Evolutionary conservation across 1,140 invertebrate species (phyloP).

Genomic region (Bombus sibiricus): DNA sequence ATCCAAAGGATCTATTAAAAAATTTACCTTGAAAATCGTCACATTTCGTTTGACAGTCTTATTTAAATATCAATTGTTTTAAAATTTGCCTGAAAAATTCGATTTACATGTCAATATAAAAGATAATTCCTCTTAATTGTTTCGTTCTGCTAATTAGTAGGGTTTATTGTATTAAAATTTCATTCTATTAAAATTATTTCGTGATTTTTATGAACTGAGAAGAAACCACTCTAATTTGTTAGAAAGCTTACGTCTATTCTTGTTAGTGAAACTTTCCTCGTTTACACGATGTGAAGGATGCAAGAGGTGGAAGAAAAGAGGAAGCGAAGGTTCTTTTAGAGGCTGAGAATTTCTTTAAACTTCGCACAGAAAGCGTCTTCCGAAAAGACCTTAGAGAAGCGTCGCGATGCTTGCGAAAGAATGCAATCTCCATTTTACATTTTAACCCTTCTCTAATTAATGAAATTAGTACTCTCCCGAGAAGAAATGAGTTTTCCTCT

Average conservation of each 20-base stretch:
- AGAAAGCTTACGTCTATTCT: not conserved
- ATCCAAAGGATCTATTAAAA: not conserved
- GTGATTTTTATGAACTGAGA: no score
- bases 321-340: slow-evolving; percentile 7
- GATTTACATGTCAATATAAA: no score
- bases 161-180: not conserved
- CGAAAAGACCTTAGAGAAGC: not conserved
- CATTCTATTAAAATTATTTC: not conserved
- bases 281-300: not conserved
- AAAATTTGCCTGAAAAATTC: not conserved
- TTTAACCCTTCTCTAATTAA: slow-evolving; percentile 23
- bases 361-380: not conserved
- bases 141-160: not conserved
- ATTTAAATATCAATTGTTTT: not conserved
- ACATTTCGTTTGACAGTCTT: not conserved
- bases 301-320: not conserved
- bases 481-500: not conserved
- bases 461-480: not conserved
- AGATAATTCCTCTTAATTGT: no score
- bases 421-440: not conserved
- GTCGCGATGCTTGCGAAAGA: not conserved
- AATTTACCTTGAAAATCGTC: not conserved
- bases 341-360: slow-evolving; percentile 28
- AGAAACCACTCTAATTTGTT: slow-evolving; percentile 8
- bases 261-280: not conserved